Conservation (phyloP, 1,140 invertebrate species). For the Aphelinus certus region DNA sequence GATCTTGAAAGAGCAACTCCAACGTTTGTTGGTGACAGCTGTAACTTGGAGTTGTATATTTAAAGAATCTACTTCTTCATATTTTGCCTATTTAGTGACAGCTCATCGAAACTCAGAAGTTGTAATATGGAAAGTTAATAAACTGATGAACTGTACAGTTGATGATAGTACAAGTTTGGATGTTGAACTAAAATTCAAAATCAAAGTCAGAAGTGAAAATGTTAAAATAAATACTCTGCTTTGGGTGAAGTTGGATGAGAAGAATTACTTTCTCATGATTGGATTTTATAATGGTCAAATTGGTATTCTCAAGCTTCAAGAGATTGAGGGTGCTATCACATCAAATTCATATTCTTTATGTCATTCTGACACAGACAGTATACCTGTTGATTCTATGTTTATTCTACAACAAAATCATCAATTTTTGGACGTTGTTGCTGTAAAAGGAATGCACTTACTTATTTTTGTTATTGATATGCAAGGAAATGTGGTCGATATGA, state of each 20-base stretch:
- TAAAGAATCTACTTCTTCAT: slow-evolving; percentile 9
- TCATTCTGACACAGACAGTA: slow-evolving; percentile 50
- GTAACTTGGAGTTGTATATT: slow-evolving; percentile 56
- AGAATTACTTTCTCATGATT: slow-evolving; percentile 49
- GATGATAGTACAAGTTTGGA: slow-evolving; percentile 39
- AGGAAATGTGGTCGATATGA: slow-evolving; percentile 40
- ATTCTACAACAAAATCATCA: slow-evolving; percentile 40
- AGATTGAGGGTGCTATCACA: slow-evolving; percentile 34
- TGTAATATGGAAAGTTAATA: slow-evolving; percentile 54
- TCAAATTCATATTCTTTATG: slow-evolving; percentile 32
- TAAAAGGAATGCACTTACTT: slow-evolving; percentile 48
- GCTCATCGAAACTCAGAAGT: slow-evolving; percentile 55
- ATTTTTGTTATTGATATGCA: slow-evolving; percentile 40
- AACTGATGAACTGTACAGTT: slow-evolving; percentile 40
- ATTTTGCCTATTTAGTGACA: slow-evolving; percentile 54
- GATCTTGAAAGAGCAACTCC: slow-evolving; percentile 41
- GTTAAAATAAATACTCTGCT: slow-evolving; percentile 49
- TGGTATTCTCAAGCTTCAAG: slow-evolving; percentile 44
- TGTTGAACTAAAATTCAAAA: slow-evolving; percentile 41
- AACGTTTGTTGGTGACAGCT: slow-evolving; percentile 51
- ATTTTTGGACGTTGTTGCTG: slow-evolving; percentile 42
- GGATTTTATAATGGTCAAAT: slow-evolving; percentile 56
- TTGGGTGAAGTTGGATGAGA: slow-evolving; percentile 48
- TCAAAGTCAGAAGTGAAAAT: slow-evolving; percentile 33
- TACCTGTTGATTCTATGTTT: slow-evolving; percentile 47